These are phyloP conservation scores for Pterocles orientalis DNA, from an alignment of 2,113 vertebrate species.

Conservation along the genomic window DNA sequence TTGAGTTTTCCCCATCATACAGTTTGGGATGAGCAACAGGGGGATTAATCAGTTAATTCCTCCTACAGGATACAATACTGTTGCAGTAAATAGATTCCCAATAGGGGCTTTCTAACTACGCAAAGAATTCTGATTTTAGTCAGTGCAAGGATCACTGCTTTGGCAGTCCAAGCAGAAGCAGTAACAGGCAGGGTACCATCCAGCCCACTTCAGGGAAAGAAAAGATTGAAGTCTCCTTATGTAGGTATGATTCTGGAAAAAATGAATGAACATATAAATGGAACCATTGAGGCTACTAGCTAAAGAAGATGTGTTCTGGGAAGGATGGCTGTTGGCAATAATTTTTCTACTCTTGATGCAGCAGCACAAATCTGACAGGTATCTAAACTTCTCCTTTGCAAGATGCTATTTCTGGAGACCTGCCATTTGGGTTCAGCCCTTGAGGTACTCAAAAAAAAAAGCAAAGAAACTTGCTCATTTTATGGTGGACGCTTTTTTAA, in stretches of 20 bases:
- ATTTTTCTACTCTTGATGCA: not conserved
- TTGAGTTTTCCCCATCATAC: not conserved
- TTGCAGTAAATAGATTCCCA: not conserved
- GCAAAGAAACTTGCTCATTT: not conserved
- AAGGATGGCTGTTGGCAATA: not conserved
- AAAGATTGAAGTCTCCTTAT: not conserved
- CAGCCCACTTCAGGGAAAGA: not conserved
- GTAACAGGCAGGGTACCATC: not conserved
- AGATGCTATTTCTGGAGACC: not conserved
- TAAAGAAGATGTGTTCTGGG: not conserved
- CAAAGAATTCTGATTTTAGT: not conserved
- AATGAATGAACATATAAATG: not conserved
- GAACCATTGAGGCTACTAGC: not conserved
- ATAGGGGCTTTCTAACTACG: rapidly evolving
- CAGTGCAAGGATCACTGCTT: not conserved
- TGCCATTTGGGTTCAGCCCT: not conserved
- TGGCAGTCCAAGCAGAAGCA: not conserved
- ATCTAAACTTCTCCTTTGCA: not conserved
- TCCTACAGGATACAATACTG: not conserved
- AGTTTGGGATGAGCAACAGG: not conserved
- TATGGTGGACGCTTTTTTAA: not conserved
- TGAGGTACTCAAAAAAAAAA: not conserved
- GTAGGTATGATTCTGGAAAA: not conserved
- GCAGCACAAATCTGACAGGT: not conserved
- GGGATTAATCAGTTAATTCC: not conserved